Percentiles rank a stretch among this genome's conserved stretches.
phyloP scores from a whole-genome alignment of 2,888 invertebrate species.

The Ommatoiulus sabulosus region DNA sequence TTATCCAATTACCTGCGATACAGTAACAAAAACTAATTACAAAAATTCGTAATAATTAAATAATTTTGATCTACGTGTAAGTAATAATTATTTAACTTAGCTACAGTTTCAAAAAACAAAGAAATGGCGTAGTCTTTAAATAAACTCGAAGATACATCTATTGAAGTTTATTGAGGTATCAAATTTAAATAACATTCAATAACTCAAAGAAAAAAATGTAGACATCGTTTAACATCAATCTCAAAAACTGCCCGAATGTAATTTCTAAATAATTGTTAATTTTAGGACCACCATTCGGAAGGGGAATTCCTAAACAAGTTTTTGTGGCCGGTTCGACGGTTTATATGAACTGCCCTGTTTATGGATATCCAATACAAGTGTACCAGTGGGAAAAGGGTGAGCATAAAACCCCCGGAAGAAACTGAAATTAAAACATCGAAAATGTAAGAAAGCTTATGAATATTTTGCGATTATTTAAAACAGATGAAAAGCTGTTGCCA shows the following conservation, averaged over 20 bases:
- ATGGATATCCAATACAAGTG: slow-evolving; percentile 83
- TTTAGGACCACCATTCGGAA: slow-evolving; percentile 81
- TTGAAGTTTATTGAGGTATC: too few relatives aligned
- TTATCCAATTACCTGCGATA: too few relatives aligned
- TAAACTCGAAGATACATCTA: too few relatives aligned
- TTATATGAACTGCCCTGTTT: slow-evolving; percentile 82
- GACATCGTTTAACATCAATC: neutral
- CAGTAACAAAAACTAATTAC: too few relatives aligned
- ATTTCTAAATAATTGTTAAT: slow-evolving; percentile 54
- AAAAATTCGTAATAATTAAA: too few relatives aligned
- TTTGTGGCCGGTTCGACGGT: slow-evolving; percentile 83
- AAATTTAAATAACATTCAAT: neutral
- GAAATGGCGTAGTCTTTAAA: too few relatives aligned
- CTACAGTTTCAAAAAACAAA: too few relatives aligned
- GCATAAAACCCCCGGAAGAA: slow-evolving; percentile 41
- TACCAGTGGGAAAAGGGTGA: slow-evolving; percentile 82
- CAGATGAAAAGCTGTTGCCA: slow-evolving; percentile 65
- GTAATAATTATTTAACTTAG: too few relatives aligned
- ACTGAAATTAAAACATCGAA: neutral
- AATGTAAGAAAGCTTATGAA: neutral
- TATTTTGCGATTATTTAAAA: neutral
- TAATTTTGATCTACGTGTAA: too few relatives aligned
- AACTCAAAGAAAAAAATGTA: neutral
- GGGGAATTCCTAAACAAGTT: slow-evolving; percentile 82
- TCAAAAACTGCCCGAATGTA: neutral